A percentile compares a stretch with the other conserved stretches of the same genome.
Evolutionary conservation across 2,797 vertebrate species (phyloP).

Genomic region (Odontamblyopus lacepedii): DNA sequence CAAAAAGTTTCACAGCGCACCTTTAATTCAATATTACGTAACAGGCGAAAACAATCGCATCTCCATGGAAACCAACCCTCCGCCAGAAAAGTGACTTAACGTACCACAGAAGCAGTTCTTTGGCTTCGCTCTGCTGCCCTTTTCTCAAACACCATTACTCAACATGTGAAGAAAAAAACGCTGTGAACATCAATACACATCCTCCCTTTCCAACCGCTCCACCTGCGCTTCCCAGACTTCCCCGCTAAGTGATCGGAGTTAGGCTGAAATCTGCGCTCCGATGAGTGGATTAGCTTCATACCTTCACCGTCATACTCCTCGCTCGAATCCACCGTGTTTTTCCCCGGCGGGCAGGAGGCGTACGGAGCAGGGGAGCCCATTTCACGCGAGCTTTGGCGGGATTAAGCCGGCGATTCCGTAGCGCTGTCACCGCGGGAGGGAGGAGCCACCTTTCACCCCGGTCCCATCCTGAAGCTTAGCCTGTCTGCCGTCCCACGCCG

Average conservation of each 20-base stretch:
- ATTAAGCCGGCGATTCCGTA: constrained; percentile 61
- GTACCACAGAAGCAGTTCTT: not conserved
- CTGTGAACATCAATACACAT: constrained; percentile 25
- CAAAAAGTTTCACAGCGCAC: no score
- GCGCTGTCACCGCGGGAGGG: constrained; percentile 41
- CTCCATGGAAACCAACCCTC: no score
- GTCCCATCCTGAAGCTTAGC: constrained; percentile 27
- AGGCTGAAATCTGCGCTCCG: constrained; percentile 57
- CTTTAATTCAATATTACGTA: no score
- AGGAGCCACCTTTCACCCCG: constrained; percentile 53
- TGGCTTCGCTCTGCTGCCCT: not conserved
- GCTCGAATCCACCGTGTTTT: constrained; percentile 51
- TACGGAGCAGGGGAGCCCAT: constrained; percentile 57
- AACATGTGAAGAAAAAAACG: not conserved
- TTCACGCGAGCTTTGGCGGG: constrained; percentile 67
- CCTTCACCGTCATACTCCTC: constrained; percentile 47
- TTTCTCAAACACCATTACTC: not conserved
- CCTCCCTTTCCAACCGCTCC: constrained; percentile 27
- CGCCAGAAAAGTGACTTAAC: no score
- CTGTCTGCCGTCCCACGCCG: not conserved
- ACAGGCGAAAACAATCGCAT: no score
- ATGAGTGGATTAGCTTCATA: constrained; percentile 54
- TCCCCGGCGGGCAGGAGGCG: constrained; percentile 52
- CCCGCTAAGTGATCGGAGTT: constrained; percentile 52
- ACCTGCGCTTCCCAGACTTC: constrained; percentile 44